Percentiles rank a stretch among this genome's conserved stretches.
phyloP scores from a whole-genome alignment of 2,113 vertebrate genomes.

The Castor canadensis region DNA sequence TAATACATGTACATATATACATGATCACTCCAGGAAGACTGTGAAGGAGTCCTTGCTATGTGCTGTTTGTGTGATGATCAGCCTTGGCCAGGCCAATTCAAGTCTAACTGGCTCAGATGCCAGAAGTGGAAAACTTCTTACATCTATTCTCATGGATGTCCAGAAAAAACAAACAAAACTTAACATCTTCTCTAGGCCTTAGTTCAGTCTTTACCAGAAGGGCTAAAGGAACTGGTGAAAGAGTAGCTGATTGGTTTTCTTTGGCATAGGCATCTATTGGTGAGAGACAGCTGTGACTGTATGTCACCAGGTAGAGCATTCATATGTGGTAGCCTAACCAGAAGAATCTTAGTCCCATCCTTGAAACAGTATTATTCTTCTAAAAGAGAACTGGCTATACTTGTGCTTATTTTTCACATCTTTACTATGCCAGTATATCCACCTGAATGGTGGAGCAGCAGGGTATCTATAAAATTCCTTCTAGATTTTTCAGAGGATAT shows the following conservation, averaged over 20 bases:
- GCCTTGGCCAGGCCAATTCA: neutral
- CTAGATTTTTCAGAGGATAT: neutral
- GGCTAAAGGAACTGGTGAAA: neutral
- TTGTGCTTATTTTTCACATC: neutral
- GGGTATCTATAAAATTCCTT: neutral
- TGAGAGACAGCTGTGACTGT: neutral
- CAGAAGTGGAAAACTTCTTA: neutral
- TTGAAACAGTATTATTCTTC: neutral
- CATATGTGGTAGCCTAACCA: fast-evolving
- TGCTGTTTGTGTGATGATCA: neutral
- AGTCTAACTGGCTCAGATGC: neutral
- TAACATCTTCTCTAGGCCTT: neutral
- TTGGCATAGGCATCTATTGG: no score
- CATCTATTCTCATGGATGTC: neutral
- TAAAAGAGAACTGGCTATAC: neutral
- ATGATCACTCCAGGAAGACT: no score
- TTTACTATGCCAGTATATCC: neutral
- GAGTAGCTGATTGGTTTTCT: neutral
- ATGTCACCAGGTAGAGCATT: neutral
- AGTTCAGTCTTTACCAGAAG: neutral
- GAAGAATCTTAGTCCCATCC: neutral
- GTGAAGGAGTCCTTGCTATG: neutral
- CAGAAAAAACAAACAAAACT: no score
- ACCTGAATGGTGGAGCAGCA: neutral
- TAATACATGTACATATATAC: fast-evolving